Percentiles rank a stretch among this genome's conserved stretches.
Conservation (phyloP, 2,888 invertebrate genomes). For the Byasa hedistus region DNA sequence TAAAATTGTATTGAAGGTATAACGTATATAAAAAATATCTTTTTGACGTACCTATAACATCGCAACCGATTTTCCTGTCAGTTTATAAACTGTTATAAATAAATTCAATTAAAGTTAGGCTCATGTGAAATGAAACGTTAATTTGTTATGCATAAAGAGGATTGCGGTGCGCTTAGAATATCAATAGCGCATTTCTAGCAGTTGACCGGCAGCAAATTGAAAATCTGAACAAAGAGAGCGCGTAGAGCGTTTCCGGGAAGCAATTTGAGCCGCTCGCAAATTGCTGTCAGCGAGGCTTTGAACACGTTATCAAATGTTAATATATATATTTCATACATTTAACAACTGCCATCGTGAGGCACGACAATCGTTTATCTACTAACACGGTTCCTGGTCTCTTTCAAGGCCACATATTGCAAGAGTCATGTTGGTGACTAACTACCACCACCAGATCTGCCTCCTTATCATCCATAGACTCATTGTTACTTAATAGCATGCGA, state of each 20-base stretch:
- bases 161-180: background rate
- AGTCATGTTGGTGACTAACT: too few relatives aligned
- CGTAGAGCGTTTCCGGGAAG: background rate
- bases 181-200: constrained; percentile 1
- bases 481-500: too few relatives aligned
- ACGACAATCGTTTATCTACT: too few relatives aligned
- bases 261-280: constrained; percentile 4
- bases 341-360: too few relatives aligned
- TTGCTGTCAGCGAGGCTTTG: background rate
- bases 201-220: constrained; percentile 9
- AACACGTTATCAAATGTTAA: constrained; percentile 1
- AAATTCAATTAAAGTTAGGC: background rate
- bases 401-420: too few relatives aligned
- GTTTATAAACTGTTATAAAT: background rate
- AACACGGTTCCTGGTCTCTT: too few relatives aligned
- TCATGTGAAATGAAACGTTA: background rate
- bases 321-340: background rate
- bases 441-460: too few relatives aligned
- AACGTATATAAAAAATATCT: too few relatives aligned
- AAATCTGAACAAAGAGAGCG: constrained; percentile 1
- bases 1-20: too few relatives aligned
- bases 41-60: too few relatives aligned
- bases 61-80: too few relatives aligned
- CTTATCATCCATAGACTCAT: too few relatives aligned
- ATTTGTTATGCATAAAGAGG: background rate